Evolutionary conservation across 2,888 invertebrate genomes (phyloP).

Genomic region (Pegoplata infirma): DNA sequence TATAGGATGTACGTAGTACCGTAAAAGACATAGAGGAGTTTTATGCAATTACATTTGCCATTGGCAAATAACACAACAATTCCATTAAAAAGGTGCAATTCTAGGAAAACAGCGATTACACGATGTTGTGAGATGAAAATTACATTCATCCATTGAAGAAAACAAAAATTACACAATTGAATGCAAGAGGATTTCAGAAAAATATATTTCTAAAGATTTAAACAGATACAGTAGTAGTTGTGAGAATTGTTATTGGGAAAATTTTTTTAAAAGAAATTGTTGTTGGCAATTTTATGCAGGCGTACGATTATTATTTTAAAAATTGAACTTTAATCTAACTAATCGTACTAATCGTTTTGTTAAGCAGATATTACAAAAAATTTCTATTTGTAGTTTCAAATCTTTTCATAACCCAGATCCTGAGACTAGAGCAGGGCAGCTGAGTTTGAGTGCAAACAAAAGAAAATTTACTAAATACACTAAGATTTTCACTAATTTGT

Average conservation of each 20-base stretch:
- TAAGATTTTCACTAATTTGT: slow-evolving; percentile 70
- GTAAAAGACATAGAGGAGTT: slow-evolving; percentile 1
- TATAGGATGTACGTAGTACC: background rate
- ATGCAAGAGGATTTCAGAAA: slow-evolving; percentile 34
- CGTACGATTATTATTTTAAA: slow-evolving; percentile 21
- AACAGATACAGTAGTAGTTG: background rate
- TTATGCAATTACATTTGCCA: slow-evolving; percentile 60
- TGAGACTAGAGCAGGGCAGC: slow-evolving; percentile 42
- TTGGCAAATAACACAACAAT: slow-evolving; percentile 60
- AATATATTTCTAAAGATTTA: background rate
- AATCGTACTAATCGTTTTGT: slow-evolving; percentile 53
- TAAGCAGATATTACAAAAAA: slow-evolving; percentile 38
- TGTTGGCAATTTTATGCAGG: slow-evolving; percentile 4
- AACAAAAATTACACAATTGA: slow-evolving; percentile 51
- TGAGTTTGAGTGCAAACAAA: slow-evolving; percentile 64
- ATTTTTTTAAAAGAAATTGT: background rate
- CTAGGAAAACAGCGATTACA: slow-evolving; percentile 43
- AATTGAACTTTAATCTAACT: slow-evolving; percentile 50
- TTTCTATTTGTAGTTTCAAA: slow-evolving; percentile 17
- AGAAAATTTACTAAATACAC: slow-evolving; percentile 49
- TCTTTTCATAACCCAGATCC: slow-evolving; percentile 36
- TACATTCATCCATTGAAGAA: slow-evolving; percentile 15
- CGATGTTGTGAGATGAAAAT: slow-evolving; percentile 22
- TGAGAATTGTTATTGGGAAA: background rate
- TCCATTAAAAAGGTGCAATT: slow-evolving; percentile 63